These are phyloP conservation scores for Caenorhabditis drosophilae DNA, from an alignment of 2,888 invertebrate species.

Conservation along the genomic window DNA sequence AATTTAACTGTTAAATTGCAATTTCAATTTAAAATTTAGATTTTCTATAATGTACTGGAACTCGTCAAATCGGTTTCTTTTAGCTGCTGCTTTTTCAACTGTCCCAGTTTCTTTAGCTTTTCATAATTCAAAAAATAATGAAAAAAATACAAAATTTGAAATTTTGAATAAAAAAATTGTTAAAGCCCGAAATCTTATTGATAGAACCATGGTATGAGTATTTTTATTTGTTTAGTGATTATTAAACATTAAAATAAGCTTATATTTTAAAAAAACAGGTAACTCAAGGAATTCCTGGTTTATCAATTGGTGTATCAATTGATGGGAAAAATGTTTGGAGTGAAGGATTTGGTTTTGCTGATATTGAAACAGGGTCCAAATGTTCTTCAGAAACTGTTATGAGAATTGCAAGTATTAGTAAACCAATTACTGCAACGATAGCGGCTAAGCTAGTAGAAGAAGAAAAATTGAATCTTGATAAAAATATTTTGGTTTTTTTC, in stretches of 20 bases:
- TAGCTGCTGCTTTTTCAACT: not conserved
- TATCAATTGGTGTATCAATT: slow-evolving; percentile 70
- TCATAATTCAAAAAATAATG: not conserved
- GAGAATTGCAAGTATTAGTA: slow-evolving; percentile 76
- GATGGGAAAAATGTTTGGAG: slow-evolving; percentile 70
- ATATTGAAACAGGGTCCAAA: slow-evolving; percentile 72
- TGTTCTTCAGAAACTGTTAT: slow-evolving; percentile 69
- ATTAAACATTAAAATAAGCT: no score
- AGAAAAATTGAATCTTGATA: slow-evolving; percentile 73
- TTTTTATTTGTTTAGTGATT: no score
- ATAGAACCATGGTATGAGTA: slow-evolving; percentile 17
- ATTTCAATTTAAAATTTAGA: not conserved
- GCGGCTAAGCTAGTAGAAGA: slow-evolving; percentile 73
- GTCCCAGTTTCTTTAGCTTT: not conserved
- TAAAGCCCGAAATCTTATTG: slow-evolving; percentile 11
- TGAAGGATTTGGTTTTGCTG: slow-evolving; percentile 73
- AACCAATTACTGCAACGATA: slow-evolving; percentile 73
- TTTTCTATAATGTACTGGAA: not conserved
- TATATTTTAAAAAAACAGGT: not conserved
- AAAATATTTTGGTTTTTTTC: no score
- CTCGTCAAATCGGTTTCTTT: not conserved
- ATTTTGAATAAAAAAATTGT: slow-evolving; percentile 5
- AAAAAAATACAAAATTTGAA: no score
- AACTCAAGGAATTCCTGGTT: slow-evolving; percentile 71
- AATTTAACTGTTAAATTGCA: not conserved